phyloP scores from a whole-genome alignment of 2,113 vertebrate genomes.

The Chaetodon auriga region DNA sequence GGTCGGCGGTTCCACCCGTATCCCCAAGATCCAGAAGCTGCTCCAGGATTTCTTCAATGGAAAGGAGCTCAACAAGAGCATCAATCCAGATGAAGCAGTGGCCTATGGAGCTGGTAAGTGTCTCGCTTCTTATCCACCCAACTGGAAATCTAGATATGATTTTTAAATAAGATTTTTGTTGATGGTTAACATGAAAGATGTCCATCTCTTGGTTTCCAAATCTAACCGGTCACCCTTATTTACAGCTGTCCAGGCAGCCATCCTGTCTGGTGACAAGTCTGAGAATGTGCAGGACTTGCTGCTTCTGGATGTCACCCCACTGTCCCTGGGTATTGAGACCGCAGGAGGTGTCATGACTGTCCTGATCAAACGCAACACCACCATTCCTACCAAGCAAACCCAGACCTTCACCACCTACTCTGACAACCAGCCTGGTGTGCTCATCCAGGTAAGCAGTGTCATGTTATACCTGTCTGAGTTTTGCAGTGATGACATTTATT shows the following conservation, averaged over 20 bases:
- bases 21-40: slow-evolving; percentile 86
- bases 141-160: slow-evolving; percentile 18
- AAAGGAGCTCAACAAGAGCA: slow-evolving; percentile 82
- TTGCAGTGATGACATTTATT: slow-evolving; percentile 84
- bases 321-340: slow-evolving; percentile 87
- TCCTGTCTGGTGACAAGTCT: slow-evolving; percentile 86
- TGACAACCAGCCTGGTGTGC: slow-evolving; percentile 86
- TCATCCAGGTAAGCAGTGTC: slow-evolving; percentile 77
- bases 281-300: slow-evolving; percentile 87
- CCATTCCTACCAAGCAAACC: slow-evolving; percentile 87
- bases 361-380: slow-evolving; percentile 87
- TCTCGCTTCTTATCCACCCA: background rate
- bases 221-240: too few relatives aligned
- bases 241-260: slow-evolving; percentile 86
- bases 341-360: slow-evolving; percentile 88
- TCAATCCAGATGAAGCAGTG: slow-evolving; percentile 71
- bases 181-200: too few relatives aligned
- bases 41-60: slow-evolving; percentile 87
- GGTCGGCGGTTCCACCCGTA: slow-evolving; percentile 83
- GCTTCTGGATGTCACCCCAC: slow-evolving; percentile 86
- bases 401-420: slow-evolving; percentile 87
- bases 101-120: background rate
- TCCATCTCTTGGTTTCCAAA: too few relatives aligned
- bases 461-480: rapidly evolving
- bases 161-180: background rate